Conservation (phyloP, 2,888 invertebrate species). For the Amphimallon solstitiale region DNA sequence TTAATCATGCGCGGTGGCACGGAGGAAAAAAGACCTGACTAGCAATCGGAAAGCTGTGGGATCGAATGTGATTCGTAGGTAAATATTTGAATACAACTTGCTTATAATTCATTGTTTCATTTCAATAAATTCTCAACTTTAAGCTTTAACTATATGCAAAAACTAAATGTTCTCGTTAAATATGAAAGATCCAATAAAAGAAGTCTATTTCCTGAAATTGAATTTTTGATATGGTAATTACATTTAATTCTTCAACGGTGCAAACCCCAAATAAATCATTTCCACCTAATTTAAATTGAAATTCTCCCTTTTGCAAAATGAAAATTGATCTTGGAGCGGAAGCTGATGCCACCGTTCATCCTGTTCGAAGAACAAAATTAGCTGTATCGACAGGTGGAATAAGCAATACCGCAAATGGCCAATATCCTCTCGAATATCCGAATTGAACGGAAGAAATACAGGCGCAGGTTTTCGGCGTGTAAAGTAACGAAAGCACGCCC, state of each 20-base stretch:
- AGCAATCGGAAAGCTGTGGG: no score
- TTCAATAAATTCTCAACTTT: no score
- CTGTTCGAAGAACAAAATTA: conserved; percentile 44
- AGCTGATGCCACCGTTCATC: conserved; percentile 37
- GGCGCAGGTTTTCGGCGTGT: neutral
- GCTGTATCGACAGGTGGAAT: conserved; percentile 48
- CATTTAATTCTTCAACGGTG: neutral
- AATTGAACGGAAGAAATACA: neutral
- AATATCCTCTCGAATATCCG: conserved; percentile 41
- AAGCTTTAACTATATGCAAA: no score
- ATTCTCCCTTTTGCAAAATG: conserved; percentile 42
- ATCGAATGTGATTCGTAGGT: no score
- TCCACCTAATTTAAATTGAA: conserved; percentile 35
- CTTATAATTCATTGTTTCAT: no score
- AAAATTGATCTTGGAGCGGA: conserved; percentile 47
- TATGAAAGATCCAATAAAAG: no score
- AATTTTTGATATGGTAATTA: neutral
- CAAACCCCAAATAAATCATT: conserved; percentile 13
- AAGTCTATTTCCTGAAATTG: no score
- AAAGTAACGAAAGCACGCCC: no score
- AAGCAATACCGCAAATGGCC: conserved; percentile 46
- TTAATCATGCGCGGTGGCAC: no score
- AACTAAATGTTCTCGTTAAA: no score
- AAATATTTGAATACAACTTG: no score
- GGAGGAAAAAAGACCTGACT: no score